These are phyloP conservation scores for Drosophila kanekoi DNA, from an alignment of 2,888 invertebrate species.

Conservation along the genomic window DNA sequence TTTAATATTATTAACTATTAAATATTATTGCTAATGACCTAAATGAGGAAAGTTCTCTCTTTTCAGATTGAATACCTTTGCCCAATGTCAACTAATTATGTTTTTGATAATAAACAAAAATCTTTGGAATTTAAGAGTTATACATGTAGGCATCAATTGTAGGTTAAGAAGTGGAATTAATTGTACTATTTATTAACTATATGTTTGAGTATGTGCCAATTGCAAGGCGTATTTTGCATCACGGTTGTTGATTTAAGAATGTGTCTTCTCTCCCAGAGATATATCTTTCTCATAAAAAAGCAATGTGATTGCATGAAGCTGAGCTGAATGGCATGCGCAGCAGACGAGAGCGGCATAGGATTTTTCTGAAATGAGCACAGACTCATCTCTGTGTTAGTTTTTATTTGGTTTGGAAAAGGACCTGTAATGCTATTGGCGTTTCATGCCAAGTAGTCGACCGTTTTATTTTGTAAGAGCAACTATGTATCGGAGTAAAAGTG, in stretches of 20 bases:
- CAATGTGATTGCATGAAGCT: conserved; percentile 2
- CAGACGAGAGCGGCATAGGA: conserved; percentile 24
- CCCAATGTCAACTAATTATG: too few relatives aligned
- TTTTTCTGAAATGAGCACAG: conserved; percentile 16
- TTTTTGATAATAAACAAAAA: background rate
- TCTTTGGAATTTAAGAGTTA: too few relatives aligned
- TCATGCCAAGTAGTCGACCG: conserved; percentile 63
- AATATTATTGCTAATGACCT: too few relatives aligned
- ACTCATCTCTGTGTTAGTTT: conserved; percentile 23
- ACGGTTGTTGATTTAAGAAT: conserved; percentile 44
- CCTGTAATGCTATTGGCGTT: conserved; percentile 66
- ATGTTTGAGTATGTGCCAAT: conserved; percentile 7
- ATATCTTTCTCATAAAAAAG: conserved; percentile 20
- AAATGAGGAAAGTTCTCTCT: too few relatives aligned
- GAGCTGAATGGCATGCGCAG: conserved; percentile 51
- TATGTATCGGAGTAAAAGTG: conserved; percentile 61
- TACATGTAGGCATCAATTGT: too few relatives aligned
- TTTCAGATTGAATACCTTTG: too few relatives aligned
- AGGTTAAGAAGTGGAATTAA: background rate
- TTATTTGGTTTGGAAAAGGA: conserved; percentile 54
- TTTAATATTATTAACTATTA: background rate
- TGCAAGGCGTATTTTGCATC: conserved; percentile 1
- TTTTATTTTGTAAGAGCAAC: conserved; percentile 66
- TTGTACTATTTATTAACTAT: background rate
- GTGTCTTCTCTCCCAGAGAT: conserved; percentile 23